These are phyloP conservation scores for Ranitomeya imitator DNA, from an alignment of 2,113 vertebrate species.

Conservation along the genomic window DNA sequence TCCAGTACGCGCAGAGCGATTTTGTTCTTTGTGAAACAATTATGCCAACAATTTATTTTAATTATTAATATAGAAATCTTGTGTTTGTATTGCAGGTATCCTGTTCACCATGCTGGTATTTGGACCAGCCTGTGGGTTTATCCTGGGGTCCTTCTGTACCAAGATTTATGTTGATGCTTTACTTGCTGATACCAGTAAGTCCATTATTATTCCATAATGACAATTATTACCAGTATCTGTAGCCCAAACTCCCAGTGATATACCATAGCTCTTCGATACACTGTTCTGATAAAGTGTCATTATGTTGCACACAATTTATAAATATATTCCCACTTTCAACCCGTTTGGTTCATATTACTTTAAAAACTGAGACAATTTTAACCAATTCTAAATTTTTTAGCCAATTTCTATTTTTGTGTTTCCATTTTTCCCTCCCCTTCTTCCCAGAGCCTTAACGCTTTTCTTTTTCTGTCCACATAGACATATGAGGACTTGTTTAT, in stretches of 20 bases:
- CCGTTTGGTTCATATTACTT: too few species aligned
- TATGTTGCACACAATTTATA: not conserved
- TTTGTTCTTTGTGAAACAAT: not conserved
- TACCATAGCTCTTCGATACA: not conserved
- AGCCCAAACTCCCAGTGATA: not conserved
- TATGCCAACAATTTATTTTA: not conserved
- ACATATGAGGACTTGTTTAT: too few species aligned
- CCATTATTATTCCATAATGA: not conserved
- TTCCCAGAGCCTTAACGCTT: too few species aligned
- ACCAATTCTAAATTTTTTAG: too few species aligned
- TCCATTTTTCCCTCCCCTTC: too few species aligned
- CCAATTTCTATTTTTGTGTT: too few species aligned
- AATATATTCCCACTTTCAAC: not conserved
- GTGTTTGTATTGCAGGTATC: constrained; percentile 83
- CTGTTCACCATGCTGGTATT: constrained; percentile 98
- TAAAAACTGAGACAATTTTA: too few species aligned
- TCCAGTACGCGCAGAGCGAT: not conserved
- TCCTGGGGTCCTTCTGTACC: constrained; percentile 97
- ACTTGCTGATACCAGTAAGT: constrained; percentile 94
- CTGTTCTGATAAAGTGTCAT: not conserved
- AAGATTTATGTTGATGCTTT: constrained; percentile 97
- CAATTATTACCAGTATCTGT: not conserved
- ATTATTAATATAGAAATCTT: constrained; percentile 21
- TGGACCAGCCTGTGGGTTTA: constrained; percentile 96
- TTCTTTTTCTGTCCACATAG: too few species aligned